Conservation (phyloP, 2,888 invertebrate genomes). For the Plutella xylostella region DNA sequence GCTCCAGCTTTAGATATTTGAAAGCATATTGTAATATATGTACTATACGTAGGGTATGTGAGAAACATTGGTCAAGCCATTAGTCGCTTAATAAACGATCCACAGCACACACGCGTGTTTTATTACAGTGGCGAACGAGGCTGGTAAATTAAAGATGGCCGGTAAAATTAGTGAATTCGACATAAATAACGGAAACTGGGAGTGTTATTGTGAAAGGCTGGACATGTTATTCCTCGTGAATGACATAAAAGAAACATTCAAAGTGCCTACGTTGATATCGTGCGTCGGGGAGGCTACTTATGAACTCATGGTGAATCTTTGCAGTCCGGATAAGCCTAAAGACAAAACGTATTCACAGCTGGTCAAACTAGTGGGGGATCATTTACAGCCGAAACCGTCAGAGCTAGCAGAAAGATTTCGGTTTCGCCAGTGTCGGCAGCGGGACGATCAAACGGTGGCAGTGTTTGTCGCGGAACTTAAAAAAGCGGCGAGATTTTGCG, state of each 20-base stretch:
- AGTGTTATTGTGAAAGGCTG: not conserved
- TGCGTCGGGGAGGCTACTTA: not conserved
- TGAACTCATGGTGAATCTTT: not conserved
- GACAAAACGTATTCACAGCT: not conserved
- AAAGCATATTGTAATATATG: no score
- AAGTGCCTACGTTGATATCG: conserved; percentile 13
- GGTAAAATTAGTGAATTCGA: not conserved
- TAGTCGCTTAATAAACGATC: no score
- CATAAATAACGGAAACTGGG: not conserved
- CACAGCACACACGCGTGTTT: no score
- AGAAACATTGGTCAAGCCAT: no score
- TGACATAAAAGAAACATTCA: not conserved
- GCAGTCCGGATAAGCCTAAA: conserved; percentile 10
- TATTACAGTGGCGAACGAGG: not conserved
- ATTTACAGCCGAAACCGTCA: conserved; percentile 3
- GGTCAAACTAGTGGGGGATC: not conserved
- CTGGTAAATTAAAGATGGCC: not conserved
- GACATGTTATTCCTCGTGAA: conserved; percentile 10
- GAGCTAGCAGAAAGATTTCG: no score
- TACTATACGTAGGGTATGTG: no score
- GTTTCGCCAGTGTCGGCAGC: conserved; percentile 9
- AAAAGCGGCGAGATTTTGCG: conserved; percentile 1
- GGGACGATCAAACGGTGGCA: conserved; percentile 1
- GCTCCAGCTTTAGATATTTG: no score
- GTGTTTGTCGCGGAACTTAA: conserved; percentile 10